phyloP scores from a whole-genome alignment of 2,888 invertebrate species.

The Agrilus cyanescens region DNA sequence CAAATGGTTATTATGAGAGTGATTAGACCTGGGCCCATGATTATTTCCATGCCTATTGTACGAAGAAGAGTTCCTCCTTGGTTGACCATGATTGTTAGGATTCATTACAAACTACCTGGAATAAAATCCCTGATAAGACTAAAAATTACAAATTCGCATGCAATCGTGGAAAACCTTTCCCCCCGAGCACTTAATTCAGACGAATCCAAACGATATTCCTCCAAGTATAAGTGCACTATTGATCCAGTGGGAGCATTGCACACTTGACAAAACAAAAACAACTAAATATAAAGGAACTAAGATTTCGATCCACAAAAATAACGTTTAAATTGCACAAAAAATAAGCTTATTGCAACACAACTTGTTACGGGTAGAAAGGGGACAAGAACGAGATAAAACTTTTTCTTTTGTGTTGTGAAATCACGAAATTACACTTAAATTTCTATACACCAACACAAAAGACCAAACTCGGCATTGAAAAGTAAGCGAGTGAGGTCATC shows the following conservation, averaged over 20 bases:
- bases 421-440: conserved; percentile 24
- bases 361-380: background rate
- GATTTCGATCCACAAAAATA: conserved; percentile 8
- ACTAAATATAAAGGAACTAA: conserved; percentile 12
- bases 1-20: conserved; percentile 29
- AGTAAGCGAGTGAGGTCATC: conserved; percentile 13
- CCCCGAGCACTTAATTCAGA: conserved; percentile 11
- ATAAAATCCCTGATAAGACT: conserved; percentile 1
- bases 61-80: conserved; percentile 31
- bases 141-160: background rate
- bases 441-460: conserved; percentile 21
- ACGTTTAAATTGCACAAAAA: conserved; percentile 6
- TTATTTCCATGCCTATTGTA: conserved; percentile 32
- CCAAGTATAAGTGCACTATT: conserved; percentile 31
- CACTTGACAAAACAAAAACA: conserved; percentile 21
- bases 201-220: conserved; percentile 15
- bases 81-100: conserved; percentile 34
- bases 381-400: conserved; percentile 7
- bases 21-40: conserved; percentile 30
- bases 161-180: conserved; percentile 12
- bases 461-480: conserved; percentile 9
- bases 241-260: conserved; percentile 29
- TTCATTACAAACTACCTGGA: conserved; percentile 25
- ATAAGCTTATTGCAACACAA: too few species aligned
- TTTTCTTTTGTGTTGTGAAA: conserved; percentile 25